Evolutionary conservation across 92 coral and sea anemone species (phyloP), one percentile per base, ranked within the genome.

Genomic region (Micromussa lordhowensis): DNA sequence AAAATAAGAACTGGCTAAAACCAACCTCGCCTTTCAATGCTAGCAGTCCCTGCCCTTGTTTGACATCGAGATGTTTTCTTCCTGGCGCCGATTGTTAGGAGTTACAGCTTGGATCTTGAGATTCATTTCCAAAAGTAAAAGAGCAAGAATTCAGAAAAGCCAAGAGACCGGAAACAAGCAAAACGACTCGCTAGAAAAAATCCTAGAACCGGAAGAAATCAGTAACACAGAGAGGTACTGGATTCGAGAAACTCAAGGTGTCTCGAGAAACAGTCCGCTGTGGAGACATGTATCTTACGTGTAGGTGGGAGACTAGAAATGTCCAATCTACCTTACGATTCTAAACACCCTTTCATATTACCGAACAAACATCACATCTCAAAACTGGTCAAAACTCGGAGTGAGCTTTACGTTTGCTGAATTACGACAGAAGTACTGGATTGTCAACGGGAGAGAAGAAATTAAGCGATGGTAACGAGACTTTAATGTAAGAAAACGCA

Each of bases 301-400:
- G 90, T 93, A 36, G 92, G 96, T 5, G 96, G 94, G 18, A 74
- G 91, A 55, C 82, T 87, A 40, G 36, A 89, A 87, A 90, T 87
- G 68, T 77, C 90, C 26, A 75, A 83, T 24, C 75, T 90, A 61
- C 90, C 91, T 31, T 89, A 90, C 64, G 91, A 93, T 26, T 88
- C 92, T 8, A 80, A 86, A 86, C 78, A 88, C 95, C 22, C 6
- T 40, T 90, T 87, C n/a, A 70, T 93, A 26, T 51, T 92, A 34
- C 94, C 94, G 18, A 90, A 92, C 74, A 87, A 88, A 58, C 88
- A 84, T 68, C 85, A 86, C 24, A 28, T 91, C 54, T 64, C 88
- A 14, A 87, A 77, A 36, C 88, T 93, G 10, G 48, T 88, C 48
- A 51, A 82, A 69, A 12, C 73, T 83, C n/a, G 91, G 95, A 36